Evolutionary conservation across 1,140 invertebrate species (phyloP).

Genomic region (Zeugodacus cucurbitae): DNA sequence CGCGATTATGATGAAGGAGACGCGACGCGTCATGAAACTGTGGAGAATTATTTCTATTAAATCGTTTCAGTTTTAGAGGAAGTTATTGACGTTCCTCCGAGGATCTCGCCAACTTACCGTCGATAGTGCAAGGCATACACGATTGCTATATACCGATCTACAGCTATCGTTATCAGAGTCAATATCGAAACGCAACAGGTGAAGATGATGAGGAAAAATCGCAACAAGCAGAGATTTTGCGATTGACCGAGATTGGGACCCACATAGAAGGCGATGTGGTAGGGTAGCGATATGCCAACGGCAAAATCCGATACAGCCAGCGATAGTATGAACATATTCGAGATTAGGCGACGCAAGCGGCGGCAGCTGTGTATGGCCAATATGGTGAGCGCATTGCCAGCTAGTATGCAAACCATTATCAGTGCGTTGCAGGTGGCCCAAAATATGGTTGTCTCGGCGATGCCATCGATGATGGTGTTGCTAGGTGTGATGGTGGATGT

Average conservation of each 20-base stretch:
- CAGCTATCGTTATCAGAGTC: slow-evolving; percentile 84
- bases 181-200: slow-evolving; percentile 81
- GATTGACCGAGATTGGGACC: slow-evolving; percentile 69
- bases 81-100: not conserved
- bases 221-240: slow-evolving; percentile 73
- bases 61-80: not conserved
- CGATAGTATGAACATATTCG: slow-evolving; percentile 80
- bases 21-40: slow-evolving; percentile 72
- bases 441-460: slow-evolving; percentile 47
- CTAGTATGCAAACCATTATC: slow-evolving; percentile 74
- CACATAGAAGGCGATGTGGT: slow-evolving; percentile 79
- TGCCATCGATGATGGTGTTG: not conserved
- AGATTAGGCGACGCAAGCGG: slow-evolving; percentile 72
- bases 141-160: slow-evolving; percentile 86
- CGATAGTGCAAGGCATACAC: slow-evolving; percentile 83
- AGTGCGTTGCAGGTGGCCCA: slow-evolving; percentile 74
- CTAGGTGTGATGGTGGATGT: too few species aligned
- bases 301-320: slow-evolving; percentile 79
- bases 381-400: slow-evolving; percentile 79
- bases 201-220: slow-evolving; percentile 78
- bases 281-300: slow-evolving; percentile 78
- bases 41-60: too few species aligned
- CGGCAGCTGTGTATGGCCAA: slow-evolving; percentile 75
- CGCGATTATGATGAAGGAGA: slow-evolving; percentile 71
- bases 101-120: slow-evolving; percentile 56